phyloP scores from a whole-genome alignment of 2,888 invertebrate species.

The Diaperis boleti region DNA sequence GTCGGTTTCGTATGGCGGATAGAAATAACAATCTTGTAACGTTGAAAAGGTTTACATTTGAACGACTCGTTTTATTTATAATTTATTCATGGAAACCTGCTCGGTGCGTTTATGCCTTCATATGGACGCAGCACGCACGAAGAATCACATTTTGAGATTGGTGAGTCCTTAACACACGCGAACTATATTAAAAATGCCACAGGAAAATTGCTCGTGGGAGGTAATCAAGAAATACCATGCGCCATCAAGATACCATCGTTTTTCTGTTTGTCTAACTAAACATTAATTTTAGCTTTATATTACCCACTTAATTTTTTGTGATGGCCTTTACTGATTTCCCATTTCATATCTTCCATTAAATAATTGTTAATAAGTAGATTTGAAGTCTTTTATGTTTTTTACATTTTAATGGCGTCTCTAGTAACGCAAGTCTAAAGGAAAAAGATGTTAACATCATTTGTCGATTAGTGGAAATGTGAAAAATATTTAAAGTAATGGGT shows the following conservation, averaged over 20 bases:
- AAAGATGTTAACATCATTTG: too few relatives aligned
- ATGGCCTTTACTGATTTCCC: too few relatives aligned
- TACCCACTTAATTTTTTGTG: background rate
- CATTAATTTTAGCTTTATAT: background rate
- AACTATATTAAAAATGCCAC: conserved; percentile 12
- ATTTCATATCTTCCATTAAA: too few relatives aligned
- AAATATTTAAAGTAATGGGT: too few relatives aligned
- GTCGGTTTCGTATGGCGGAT: background rate
- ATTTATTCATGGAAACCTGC: conserved; percentile 31
- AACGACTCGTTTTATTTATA: conserved; percentile 25
- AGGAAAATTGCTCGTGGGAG: conserved; percentile 7
- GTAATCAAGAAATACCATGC: background rate
- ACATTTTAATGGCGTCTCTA: too few relatives aligned
- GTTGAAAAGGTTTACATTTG: conserved; percentile 27
- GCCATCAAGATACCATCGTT: background rate
- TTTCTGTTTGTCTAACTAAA: background rate
- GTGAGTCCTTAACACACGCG: conserved; percentile 19
- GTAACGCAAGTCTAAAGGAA: too few relatives aligned
- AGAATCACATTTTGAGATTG: conserved; percentile 23
- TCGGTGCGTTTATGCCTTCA: conserved; percentile 26
- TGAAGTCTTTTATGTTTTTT: too few relatives aligned
- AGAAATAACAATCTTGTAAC: conserved; percentile 27
- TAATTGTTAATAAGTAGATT: too few relatives aligned
- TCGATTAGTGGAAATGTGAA: too few relatives aligned
- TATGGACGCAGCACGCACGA: conserved; percentile 19